Conservation (phyloP, 2,888 invertebrate genomes). For the Norana najaformis region DNA sequence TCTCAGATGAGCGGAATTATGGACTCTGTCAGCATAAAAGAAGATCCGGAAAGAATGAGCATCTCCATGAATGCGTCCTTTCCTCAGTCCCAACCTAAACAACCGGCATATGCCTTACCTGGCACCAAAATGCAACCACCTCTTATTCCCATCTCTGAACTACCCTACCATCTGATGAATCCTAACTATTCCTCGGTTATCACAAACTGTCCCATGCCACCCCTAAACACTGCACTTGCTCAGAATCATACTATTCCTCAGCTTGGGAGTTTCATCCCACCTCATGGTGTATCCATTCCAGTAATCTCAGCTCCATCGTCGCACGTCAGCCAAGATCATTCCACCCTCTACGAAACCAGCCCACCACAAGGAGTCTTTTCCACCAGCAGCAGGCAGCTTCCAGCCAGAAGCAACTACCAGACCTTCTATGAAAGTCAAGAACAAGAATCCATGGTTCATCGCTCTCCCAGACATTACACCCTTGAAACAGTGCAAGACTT, state of each 20-base stretch:
- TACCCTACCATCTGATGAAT: neutral
- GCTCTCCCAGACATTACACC: neutral
- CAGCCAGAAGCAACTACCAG: neutral
- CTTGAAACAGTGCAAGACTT: neutral
- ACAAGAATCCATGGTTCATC: neutral
- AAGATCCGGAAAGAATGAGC: neutral
- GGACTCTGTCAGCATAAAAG: neutral
- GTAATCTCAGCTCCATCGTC: neutral
- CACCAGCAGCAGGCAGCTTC: neutral
- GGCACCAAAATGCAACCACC: neutral
- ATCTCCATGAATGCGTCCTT: neutral
- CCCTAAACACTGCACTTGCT: neutral
- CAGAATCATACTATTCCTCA: neutral
- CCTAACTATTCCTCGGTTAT: neutral
- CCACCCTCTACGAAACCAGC: conserved; percentile 16
- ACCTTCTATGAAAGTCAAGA: neutral
- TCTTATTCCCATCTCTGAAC: neutral
- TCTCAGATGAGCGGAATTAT: neutral
- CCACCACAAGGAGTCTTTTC: neutral
- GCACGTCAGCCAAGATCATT: neutral
- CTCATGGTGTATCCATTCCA: neutral
- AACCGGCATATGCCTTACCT: neutral
- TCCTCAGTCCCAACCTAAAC: neutral
- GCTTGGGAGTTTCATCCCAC: neutral
- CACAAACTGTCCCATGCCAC: neutral